Evolutionary conservation across 2,113 vertebrate species (phyloP), one percentile per base, ranked within the genome.

Genomic region (Gallinago jamesoni): DNA sequence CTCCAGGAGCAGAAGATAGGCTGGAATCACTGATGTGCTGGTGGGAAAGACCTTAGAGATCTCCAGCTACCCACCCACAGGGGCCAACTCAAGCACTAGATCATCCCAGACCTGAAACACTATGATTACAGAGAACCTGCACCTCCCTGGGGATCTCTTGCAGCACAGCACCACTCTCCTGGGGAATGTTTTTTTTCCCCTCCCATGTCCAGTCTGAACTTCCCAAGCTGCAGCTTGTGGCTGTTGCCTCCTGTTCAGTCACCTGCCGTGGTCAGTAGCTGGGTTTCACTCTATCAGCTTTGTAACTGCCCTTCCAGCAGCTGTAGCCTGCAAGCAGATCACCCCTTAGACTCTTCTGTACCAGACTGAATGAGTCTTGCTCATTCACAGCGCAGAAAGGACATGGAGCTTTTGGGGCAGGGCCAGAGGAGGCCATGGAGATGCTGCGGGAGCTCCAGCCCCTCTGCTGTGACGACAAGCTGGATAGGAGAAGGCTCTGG

Each of bases 321-420:
- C 73, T 60, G 69, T 4, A 57, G n/a, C 13, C 28, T 78, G 70
- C 41, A 37, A 50, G 75, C 2, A 63, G 25, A 59, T 68, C 56
- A 30, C 14, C 31, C 73, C 59, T 67, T 5, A 50, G 56, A 60
- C 45, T 39, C 76, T 76, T 41, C 57, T 45, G 37, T 33, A 55
- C 43, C n/a, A 68, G 6, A 21, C 14, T 13, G 35, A 72, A n/a
- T 0, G 4, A 79, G 48, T 21, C 63, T 60, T 0, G 0, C 33
- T n/a, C 16, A 3, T 8, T 37, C n/a, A 35, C 35, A 62, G 59
- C 24, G 25, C 35, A 37, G 35, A 24, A 62, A 35, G 33, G 33
- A 59, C 57, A n/a, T 4, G 33, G 33, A 37, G 14, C 59, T 62
- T 35, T 10, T 37, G 59, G 59, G 37, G 35, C 4, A 6, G 10